Conservation (phyloP, 2,113 vertebrate species). For the Amazona guildingii region DNA sequence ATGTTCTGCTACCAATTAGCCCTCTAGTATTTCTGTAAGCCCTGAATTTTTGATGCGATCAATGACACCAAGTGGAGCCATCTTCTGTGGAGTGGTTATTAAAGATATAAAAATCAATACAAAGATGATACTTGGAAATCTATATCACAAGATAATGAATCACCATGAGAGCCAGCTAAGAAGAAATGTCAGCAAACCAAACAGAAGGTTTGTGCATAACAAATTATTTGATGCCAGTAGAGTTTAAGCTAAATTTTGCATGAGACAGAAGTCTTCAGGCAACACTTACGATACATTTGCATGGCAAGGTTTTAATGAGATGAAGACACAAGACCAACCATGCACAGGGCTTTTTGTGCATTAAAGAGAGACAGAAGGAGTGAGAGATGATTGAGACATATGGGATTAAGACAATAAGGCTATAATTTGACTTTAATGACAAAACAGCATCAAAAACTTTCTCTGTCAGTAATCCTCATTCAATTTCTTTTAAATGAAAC, state of each 20-base stretch:
- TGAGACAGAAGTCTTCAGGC: slow-evolving; percentile 77
- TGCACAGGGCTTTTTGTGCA: slow-evolving; percentile 35
- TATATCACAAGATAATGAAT: slow-evolving; percentile 83
- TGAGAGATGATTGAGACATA: slow-evolving; percentile 60
- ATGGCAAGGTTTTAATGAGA: slow-evolving; percentile 78
- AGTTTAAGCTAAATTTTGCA: slow-evolving; percentile 78
- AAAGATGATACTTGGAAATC: slow-evolving; percentile 86
- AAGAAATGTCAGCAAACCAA: slow-evolving; percentile 79
- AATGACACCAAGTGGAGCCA: slow-evolving; percentile 84
- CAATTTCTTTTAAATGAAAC: slow-evolving; percentile 78
- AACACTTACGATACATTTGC: slow-evolving; percentile 74
- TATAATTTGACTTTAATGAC: slow-evolving; percentile 73
- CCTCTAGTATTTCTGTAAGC: slow-evolving; percentile 84
- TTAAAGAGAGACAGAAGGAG: background rate
- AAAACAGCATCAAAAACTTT: slow-evolving; percentile 73
- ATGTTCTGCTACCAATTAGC: slow-evolving; percentile 83
- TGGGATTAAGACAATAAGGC: slow-evolving; percentile 59
- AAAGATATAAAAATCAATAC: slow-evolving; percentile 87
- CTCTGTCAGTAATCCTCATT: slow-evolving; percentile 70
- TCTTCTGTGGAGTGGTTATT: slow-evolving; percentile 84
- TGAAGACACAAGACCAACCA: slow-evolving; percentile 66
- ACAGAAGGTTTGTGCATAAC: slow-evolving; percentile 78
- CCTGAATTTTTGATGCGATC: slow-evolving; percentile 88
- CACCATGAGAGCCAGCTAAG: slow-evolving; percentile 75
- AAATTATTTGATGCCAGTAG: slow-evolving; percentile 72